A percentile compares a stretch with the other conserved stretches of the same genome.
phyloP scores from a whole-genome alignment of 1,140 invertebrate species.

The Ditylenchus dipsaci region DNA sequence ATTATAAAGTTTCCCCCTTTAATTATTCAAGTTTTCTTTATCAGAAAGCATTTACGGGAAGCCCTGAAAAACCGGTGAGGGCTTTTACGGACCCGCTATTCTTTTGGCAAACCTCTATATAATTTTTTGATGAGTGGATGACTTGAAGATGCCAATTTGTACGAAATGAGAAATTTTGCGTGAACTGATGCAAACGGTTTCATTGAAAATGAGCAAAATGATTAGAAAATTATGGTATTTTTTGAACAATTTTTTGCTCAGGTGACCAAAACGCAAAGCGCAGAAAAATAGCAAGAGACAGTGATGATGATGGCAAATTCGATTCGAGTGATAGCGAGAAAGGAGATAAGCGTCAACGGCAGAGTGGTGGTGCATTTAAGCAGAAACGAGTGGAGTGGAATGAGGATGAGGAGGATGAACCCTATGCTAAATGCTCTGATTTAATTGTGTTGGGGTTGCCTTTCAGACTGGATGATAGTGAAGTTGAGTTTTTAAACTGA shows the following conservation, averaged over 20 bases:
- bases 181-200: background rate
- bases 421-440: slow-evolving; percentile 30
- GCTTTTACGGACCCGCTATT: no score
- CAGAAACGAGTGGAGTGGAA: slow-evolving; percentile 7
- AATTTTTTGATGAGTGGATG: no score
- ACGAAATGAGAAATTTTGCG: background rate
- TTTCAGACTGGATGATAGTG: slow-evolving; percentile 61
- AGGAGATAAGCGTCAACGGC: slow-evolving; percentile 28
- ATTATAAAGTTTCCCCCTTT: no score
- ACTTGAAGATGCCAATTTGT: background rate
- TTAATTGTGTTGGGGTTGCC: slow-evolving; percentile 56
- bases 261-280: slow-evolving; percentile 54
- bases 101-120: no score
- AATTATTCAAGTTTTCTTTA: no score
- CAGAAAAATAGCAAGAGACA: slow-evolving; percentile 39
- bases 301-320: slow-evolving; percentile 34
- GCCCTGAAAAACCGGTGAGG: no score
- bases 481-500: no score
- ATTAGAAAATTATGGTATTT: no score
- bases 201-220: no score
- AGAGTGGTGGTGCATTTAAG: slow-evolving; percentile 12
- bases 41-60: no score
- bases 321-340: slow-evolving; percentile 49
- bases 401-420: background rate
- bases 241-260: slow-evolving; percentile 21